Evolutionary conservation across 53 echinoderm and acorn worm genomes (phyloP).

Genomic region (Holothuria scabra): DNA sequence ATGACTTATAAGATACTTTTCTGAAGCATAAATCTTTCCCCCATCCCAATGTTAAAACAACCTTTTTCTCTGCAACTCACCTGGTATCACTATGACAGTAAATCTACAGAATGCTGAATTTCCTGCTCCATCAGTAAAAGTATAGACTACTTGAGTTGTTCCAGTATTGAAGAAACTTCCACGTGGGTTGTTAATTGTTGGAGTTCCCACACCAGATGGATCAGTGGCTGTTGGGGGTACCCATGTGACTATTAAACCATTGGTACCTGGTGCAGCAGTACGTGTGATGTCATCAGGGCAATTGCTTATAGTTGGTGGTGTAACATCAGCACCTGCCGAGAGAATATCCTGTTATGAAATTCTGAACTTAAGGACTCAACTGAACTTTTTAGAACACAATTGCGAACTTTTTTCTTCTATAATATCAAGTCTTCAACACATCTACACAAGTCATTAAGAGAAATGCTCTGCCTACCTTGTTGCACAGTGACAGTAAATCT

Average conservation of each 20-base stretch:
- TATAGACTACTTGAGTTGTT: constrained; percentile 24
- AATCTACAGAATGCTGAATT: constrained; percentile 17
- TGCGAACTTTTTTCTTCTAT: too few relatives aligned
- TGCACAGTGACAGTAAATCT: not conserved
- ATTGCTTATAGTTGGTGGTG: constrained; percentile 11
- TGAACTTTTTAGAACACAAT: too few relatives aligned
- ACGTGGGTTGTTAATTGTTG: not conserved
- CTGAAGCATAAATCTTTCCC: too few relatives aligned
- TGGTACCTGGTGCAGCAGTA: constrained; percentile 1
- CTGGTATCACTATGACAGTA: constrained; percentile 10
- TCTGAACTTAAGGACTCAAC: not conserved
- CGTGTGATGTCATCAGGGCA: constrained; percentile 28
- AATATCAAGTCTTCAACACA: too few relatives aligned
- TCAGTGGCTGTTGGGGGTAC: constrained; percentile 15
- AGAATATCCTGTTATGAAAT: not conserved
- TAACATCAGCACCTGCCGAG: not conserved
- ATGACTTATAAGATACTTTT: too few relatives aligned
- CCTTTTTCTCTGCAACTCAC: not conserved
- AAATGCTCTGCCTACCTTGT: not conserved
- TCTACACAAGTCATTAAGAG: too few relatives aligned
- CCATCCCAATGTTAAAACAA: too few relatives aligned
- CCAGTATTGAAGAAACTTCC: not conserved
- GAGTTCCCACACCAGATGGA: constrained; percentile 10
- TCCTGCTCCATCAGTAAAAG: constrained; percentile 33
- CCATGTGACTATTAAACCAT: constrained; percentile 8